These are phyloP conservation scores for Fistularia commersonii DNA, from an alignment of 2,797 vertebrate species.

Conservation along the genomic window DNA sequence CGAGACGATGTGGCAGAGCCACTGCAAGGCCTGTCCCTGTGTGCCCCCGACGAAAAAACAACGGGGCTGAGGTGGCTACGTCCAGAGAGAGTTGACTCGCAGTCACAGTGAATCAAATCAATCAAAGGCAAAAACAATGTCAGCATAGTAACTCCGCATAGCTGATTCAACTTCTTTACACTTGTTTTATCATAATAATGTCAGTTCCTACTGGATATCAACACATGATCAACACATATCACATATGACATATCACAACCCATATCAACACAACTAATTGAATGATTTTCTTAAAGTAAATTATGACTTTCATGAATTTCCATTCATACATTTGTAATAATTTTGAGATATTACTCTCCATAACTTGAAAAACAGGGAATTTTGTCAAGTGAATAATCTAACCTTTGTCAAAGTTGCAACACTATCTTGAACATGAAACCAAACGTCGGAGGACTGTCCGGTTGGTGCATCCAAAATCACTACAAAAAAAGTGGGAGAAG, in stretches of 20 bases:
- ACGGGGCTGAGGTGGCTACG: constrained; percentile 10
- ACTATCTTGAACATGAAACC: constrained; percentile 76
- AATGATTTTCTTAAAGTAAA: no score
- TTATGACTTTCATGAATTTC: no score
- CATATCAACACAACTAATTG: no score
- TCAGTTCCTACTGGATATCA: no score
- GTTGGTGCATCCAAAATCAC: constrained; percentile 80
- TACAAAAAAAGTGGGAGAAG: constrained; percentile 31
- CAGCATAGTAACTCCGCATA: not conserved
- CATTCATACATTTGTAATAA: no score
- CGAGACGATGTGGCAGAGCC: constrained; percentile 49
- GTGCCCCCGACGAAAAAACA: constrained; percentile 36
- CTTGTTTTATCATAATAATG: no score
- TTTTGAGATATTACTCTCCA: no score
- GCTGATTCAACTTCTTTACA: not conserved
- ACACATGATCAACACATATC: no score
- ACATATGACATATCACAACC: no score
- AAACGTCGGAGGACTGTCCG: constrained; percentile 80
- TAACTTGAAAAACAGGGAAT: not conserved
- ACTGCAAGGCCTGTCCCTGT: constrained; percentile 26
- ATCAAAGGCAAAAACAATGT: constrained; percentile 4
- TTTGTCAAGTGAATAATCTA: constrained; percentile 3
- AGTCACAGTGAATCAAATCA: not conserved
- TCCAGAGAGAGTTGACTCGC: constrained; percentile 5
- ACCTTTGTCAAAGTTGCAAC: constrained; percentile 76